Percentiles rank a stretch among this genome's conserved stretches.
Conservation (phyloP, 2,888 invertebrate genomes). For the Coecobrya sp. region DNA sequence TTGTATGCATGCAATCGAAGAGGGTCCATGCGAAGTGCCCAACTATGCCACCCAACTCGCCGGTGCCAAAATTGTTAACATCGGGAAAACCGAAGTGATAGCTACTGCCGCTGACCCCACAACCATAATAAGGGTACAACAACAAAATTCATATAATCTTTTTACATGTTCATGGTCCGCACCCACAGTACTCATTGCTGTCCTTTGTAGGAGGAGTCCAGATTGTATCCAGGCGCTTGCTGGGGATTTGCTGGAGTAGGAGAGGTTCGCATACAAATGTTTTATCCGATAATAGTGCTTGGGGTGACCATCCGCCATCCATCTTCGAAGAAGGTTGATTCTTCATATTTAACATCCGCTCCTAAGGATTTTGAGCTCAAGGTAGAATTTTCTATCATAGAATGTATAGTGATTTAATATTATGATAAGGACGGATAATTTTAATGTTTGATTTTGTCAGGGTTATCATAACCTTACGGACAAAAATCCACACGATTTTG, state of each 20-base stretch:
- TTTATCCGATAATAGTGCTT: conserved; percentile 14
- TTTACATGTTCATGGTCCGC: no score
- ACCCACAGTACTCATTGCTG: no score
- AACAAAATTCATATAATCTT: no score
- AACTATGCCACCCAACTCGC: no score
- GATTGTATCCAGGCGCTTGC: not conserved
- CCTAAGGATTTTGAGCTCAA: conserved; percentile 49
- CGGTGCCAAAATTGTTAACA: no score
- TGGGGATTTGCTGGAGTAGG: conserved; percentile 11
- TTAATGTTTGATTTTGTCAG: not conserved
- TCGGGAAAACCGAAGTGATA: no score
- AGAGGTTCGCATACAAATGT: not conserved
- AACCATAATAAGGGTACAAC: no score
- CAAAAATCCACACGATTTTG: not conserved
- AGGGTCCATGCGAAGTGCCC: no score
- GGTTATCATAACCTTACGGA: no score
- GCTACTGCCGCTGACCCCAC: no score
- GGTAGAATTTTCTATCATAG: no score
- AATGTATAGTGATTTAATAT: not conserved
- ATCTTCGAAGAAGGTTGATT: not conserved
- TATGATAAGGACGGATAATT: not conserved
- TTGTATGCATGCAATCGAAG: no score
- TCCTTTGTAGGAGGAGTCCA: not conserved
- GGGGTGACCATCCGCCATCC: conserved; percentile 58
- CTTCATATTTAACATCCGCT: not conserved